Conservation (phyloP, 2,888 invertebrate genomes). For the Melolontha melolontha region DNA sequence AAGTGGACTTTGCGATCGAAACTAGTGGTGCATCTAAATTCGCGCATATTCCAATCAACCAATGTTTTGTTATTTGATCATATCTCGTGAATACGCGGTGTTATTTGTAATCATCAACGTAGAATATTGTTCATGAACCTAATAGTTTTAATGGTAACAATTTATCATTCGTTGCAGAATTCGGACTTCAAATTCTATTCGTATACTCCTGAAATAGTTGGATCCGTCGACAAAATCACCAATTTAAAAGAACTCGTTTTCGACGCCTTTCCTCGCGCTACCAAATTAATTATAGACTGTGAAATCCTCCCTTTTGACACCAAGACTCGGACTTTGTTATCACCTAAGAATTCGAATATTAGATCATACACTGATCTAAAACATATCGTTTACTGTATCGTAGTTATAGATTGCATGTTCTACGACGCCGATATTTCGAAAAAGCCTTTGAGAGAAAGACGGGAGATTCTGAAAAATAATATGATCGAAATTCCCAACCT, state of each 20-base stretch:
- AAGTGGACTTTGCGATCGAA: too few relatives aligned
- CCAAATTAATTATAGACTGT: slow-evolving; percentile 90
- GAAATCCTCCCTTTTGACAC: slow-evolving; percentile 92
- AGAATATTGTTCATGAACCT: too few relatives aligned
- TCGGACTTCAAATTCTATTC: slow-evolving; percentile 89
- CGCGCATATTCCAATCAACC: too few relatives aligned
- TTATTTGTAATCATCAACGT: too few relatives aligned
- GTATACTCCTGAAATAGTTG: slow-evolving; percentile 86
- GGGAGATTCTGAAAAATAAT: slow-evolving; percentile 80
- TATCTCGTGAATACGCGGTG: too few relatives aligned
- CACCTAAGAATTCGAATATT: slow-evolving; percentile 90
- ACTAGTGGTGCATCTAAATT: too few relatives aligned
- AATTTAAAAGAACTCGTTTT: slow-evolving; percentile 89
- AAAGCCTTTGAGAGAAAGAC: slow-evolving; percentile 81
- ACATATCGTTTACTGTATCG: slow-evolving; percentile 90
- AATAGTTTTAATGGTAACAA: too few relatives aligned
- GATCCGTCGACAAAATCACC: slow-evolving; percentile 82
- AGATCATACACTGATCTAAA: slow-evolving; percentile 90
- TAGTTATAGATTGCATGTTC: slow-evolving; percentile 93
- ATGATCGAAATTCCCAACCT: slow-evolving; percentile 87
- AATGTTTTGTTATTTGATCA: too few relatives aligned
- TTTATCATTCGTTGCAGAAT: slow-evolving; percentile 63
- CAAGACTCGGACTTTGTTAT: slow-evolving; percentile 84
- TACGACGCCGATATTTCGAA: slow-evolving; percentile 84
- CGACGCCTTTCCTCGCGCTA: slow-evolving; percentile 87